phyloP scores from a whole-genome alignment of 1,140 invertebrate genomes.

The Dolichoris vasculosae region DNA sequence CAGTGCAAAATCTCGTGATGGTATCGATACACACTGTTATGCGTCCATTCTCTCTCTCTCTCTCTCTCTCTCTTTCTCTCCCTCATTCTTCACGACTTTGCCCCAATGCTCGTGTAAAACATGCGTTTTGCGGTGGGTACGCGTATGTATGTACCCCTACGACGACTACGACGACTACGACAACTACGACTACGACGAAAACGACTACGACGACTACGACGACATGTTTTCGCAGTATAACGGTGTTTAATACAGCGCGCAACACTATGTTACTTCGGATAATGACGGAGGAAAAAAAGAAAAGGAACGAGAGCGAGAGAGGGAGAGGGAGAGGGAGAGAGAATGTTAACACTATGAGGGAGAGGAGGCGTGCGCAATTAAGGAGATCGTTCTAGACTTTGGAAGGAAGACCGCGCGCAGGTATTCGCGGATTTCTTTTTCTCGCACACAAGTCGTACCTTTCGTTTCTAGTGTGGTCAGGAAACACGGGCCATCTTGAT shows the following conservation, averaged over 20 bases:
- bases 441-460: background rate
- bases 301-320: background rate
- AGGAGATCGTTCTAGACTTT: background rate
- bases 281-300: conserved; percentile 22
- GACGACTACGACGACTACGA: conserved; percentile 30
- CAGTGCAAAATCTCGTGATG: conserved; percentile 42
- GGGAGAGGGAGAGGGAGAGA: conserved; percentile 3
- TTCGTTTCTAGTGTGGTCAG: background rate
- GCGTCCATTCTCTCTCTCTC: background rate
- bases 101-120: conserved; percentile 29
- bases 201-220: conserved; percentile 31
- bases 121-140: conserved; percentile 15
- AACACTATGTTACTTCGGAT: conserved; percentile 39
- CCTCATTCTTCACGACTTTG: background rate
- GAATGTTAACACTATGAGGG: conserved; percentile 32
- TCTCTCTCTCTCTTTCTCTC: background rate
- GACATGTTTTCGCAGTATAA: conserved; percentile 48
- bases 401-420: background rate
- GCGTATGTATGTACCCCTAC: background rate
- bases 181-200: conserved; percentile 32
- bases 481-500: background rate
- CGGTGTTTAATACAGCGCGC: conserved; percentile 33
- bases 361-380: conserved; percentile 15
- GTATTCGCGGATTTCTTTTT: background rate
- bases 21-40: background rate